Percentiles rank a stretch among this genome's conserved stretches.
Evolutionary conservation across 2,797 vertebrate genomes (phyloP).

Genomic region (Lutra lutra): DNA sequence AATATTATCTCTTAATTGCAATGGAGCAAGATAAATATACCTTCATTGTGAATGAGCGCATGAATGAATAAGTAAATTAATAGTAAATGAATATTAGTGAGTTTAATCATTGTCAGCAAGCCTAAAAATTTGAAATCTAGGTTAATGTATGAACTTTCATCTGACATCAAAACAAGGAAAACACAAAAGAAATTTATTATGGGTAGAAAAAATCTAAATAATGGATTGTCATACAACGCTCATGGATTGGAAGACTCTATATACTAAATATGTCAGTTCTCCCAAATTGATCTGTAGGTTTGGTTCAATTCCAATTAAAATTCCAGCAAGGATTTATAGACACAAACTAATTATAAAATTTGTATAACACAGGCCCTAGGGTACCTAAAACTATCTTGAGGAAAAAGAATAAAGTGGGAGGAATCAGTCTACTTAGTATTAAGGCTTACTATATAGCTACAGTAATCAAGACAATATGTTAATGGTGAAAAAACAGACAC

Average conservation of each 20-base stretch:
- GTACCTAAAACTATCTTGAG: neutral
- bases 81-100: neutral
- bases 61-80: neutral
- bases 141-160: neutral
- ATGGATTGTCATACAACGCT: neutral
- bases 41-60: neutral
- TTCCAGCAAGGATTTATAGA: neutral
- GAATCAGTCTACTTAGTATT: neutral
- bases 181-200: neutral
- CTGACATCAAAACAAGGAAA: constrained; percentile 13
- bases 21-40: neutral
- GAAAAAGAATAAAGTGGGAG: neutral
- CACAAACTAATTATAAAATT: neutral
- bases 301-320: neutral
- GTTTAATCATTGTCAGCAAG: neutral
- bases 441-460: neutral
- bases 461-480: neutral
- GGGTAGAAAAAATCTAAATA: constrained; percentile 13
- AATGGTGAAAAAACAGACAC: neutral
- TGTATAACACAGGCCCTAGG: neutral
- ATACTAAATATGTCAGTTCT: neutral
- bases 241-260: neutral
- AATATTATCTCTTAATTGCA: neutral
- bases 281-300: neutral
- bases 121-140: neutral